Percentiles rank a stretch among this genome's conserved stretches.
These are phyloP conservation scores for Saccostrea glomerata DNA, from an alignment of 1,140 invertebrate genomes.

Conservation along the genomic window DNA sequence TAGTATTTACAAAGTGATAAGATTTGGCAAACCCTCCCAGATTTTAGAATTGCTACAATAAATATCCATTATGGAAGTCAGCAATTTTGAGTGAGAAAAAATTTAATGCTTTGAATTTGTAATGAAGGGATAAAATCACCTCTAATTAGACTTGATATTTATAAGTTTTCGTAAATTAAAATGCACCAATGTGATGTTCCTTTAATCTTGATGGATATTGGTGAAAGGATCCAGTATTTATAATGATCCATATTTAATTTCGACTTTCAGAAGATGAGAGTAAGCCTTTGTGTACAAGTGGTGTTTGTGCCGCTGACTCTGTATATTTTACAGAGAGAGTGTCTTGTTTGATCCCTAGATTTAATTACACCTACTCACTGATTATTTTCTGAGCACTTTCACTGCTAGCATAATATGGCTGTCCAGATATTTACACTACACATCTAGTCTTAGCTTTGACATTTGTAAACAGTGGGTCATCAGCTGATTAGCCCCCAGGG, in stretches of 20 bases:
- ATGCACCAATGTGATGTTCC: background rate
- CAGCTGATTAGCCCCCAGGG: conserved; percentile 20
- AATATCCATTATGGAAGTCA: conserved; percentile 4
- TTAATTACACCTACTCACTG: background rate
- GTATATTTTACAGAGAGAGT: background rate
- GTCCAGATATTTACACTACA: conserved; percentile 26
- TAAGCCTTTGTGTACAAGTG: background rate
- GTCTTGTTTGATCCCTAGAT: background rate
- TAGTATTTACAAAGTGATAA: background rate
- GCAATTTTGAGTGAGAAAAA: background rate
- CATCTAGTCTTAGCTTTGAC: conserved; percentile 10
- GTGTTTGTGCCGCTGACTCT: background rate
- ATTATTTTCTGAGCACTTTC: background rate
- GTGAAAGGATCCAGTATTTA: background rate
- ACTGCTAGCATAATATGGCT: conserved; percentile 3
- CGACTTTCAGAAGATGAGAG: background rate
- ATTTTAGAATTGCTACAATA: conserved; percentile 15
- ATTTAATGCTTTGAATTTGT: background rate
- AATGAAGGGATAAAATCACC: background rate
- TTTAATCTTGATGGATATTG: background rate
- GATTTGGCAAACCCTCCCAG: background rate
- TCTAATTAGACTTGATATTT: background rate
- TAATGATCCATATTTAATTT: background rate
- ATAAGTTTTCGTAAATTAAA: background rate
- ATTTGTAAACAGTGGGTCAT: conserved; percentile 28